Evolutionary conservation across 2,113 vertebrate species (phyloP), one percentile per base, ranked within the genome.

Genomic region (Heterotilapia buettikoferi): DNA sequence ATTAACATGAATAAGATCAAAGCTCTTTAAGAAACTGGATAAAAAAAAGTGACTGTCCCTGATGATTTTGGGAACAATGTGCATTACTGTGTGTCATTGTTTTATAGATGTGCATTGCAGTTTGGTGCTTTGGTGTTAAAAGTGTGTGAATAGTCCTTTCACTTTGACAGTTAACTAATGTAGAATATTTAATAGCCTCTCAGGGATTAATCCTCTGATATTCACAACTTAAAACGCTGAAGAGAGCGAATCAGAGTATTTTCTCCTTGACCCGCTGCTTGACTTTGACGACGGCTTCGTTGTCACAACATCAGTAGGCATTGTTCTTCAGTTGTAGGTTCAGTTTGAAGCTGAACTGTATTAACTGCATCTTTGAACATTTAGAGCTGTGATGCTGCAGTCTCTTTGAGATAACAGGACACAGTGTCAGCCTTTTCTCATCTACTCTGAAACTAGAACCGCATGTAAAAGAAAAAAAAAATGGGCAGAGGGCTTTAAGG

Each of bases 401-500:
- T 84, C 9, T 66, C 52, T 50, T 45, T 4, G 3, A 13, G 84
- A 16, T 87, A 81, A 14, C 12, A 83, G 53, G 80, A 40, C 29
- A 50, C 73, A 45, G 16, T 47, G 38, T 84, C 24, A n/a, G 21
- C 53, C 50, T 79, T 31, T 80, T 89, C 31, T 84, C 43, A 73
- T 29, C 38, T 84, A 45, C 66, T 85, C 43, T 80, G 47, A 80
- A 88, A 71, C 18, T 31, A 53, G 11, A 52, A 68, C 31, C 31
- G 43, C 26, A 50, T 86, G 53, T 87, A 61, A 81, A 66, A 63
- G 18, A 5, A n/a, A 38, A 66, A 59, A 16, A 76, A 79, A 84
- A 78, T 85, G 87, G 89, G 61, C 71, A 90, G 89, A 93, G 88
- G 91, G 76, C 92, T 94, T 84, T 88, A 73, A 81, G 87, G 84